These are phyloP conservation scores for Tribolium madens DNA, from an alignment of 1,140 invertebrate genomes.

Conservation along the genomic window DNA sequence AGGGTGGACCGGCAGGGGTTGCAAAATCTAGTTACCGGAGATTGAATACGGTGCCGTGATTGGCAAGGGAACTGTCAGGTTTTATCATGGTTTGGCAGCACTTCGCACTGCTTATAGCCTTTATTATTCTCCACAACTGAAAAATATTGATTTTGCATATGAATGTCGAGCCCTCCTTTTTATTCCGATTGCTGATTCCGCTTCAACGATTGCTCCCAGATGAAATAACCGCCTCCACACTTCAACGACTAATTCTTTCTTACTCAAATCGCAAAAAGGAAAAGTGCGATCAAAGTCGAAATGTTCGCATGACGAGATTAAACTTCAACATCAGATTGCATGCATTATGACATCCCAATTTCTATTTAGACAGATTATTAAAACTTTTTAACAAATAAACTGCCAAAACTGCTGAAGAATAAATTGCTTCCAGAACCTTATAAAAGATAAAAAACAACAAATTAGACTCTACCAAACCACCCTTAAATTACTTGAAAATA, in stretches of 20 bases:
- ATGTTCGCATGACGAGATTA: constrained; percentile 9
- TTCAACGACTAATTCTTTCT: constrained; percentile 35
- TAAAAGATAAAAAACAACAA: no score
- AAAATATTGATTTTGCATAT: constrained; percentile 62
- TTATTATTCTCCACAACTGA: constrained; percentile 57
- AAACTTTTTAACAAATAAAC: background rate
- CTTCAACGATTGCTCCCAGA: constrained; percentile 32
- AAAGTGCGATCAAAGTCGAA: constrained; percentile 8
- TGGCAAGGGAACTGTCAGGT: constrained; percentile 59
- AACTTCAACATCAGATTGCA: constrained; percentile 15
- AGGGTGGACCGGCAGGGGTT: constrained; percentile 39
- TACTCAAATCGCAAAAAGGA: constrained; percentile 5
- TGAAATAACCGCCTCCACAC: constrained; percentile 38
- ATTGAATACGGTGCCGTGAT: constrained; percentile 59
- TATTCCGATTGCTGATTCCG: constrained; percentile 50
- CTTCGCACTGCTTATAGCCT: constrained; percentile 47
- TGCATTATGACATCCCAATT: background rate
- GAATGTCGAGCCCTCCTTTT: constrained; percentile 52
- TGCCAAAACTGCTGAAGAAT: no score
- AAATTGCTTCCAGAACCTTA: no score
- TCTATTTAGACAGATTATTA: background rate
- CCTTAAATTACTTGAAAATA: no score
- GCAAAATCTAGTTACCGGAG: constrained; percentile 59
- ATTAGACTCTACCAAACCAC: no score
- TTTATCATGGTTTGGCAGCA: constrained; percentile 56